Percentiles rank a stretch among this genome's conserved stretches.
Evolutionary conservation across 2,113 vertebrate genomes (phyloP).

Genomic region (Lophotis ruficrista): DNA sequence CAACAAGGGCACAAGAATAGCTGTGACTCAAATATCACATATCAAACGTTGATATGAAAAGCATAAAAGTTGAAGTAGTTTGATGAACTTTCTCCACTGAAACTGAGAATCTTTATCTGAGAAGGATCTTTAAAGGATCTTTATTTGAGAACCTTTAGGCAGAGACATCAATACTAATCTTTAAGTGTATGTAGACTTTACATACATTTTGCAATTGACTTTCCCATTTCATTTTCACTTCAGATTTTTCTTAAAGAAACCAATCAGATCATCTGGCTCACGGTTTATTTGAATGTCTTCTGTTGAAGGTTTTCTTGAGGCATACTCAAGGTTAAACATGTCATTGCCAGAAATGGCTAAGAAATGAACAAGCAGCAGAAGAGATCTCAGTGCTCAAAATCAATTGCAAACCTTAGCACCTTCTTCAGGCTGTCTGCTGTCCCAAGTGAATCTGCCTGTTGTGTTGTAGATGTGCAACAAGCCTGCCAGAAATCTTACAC

Average conservation of each 20-base stretch:
- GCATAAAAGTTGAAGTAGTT: neutral
- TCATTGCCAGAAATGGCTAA: neutral
- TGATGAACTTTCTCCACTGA: neutral
- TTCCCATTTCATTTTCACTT: neutral
- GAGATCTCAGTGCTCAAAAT: neutral
- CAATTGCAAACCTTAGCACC: neutral
- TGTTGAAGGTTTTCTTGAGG: neutral
- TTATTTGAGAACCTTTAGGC: neutral
- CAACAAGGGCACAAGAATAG: neutral
- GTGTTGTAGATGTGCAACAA: neutral
- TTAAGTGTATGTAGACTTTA: neutral
- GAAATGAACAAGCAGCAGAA: neutral
- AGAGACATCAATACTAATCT: neutral
- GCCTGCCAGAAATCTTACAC: neutral
- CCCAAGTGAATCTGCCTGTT: neutral
- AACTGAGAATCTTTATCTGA: neutral
- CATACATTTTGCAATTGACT: neutral
- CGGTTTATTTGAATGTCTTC: neutral
- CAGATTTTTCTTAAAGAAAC: neutral
- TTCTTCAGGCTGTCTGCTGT: neutral
- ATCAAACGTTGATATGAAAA: neutral
- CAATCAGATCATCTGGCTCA: neutral
- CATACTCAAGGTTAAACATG: neutral
- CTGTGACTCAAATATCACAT: neutral
- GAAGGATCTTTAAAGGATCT: no score